Conservation (phyloP, 2,888 invertebrate species). For the Hyposoter dolosus region DNA sequence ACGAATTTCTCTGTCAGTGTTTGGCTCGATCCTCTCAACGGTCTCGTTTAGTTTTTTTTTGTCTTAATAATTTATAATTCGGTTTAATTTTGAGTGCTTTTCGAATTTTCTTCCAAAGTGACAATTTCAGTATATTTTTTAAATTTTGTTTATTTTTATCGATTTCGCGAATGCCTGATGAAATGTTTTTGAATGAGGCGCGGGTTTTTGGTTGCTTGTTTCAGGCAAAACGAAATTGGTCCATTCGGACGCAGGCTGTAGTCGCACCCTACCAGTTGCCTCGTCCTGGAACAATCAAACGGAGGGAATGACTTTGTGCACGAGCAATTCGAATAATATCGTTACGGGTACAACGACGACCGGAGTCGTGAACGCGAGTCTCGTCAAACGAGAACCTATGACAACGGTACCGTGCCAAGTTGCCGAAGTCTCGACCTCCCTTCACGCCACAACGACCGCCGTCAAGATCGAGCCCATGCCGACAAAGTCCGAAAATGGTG, state of each 20-base stretch:
- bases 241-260: slow-evolving; percentile 88
- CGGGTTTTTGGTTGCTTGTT: slow-evolving; percentile 41
- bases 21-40: not conserved
- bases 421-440: slow-evolving; percentile 86
- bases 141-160: not conserved
- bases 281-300: slow-evolving; percentile 86
- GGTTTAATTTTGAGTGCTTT: not conserved
- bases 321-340: slow-evolving; percentile 68
- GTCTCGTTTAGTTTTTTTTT: not conserved
- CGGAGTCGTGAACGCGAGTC: slow-evolving; percentile 85
- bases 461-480: slow-evolving; percentile 89
- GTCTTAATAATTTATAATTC: not conserved
- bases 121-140: not conserved
- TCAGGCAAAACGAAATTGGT: slow-evolving; percentile 81
- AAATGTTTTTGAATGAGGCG: not conserved
- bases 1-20: not conserved
- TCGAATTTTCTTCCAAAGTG: not conserved
- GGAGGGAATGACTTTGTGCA: slow-evolving; percentile 71
- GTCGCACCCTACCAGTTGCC: slow-evolving; percentile 89
- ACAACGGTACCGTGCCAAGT: slow-evolving; percentile 87
- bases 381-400: slow-evolving; percentile 89
- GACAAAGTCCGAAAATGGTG: slow-evolving; percentile 87
- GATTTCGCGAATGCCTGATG: not conserved
- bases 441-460: slow-evolving; percentile 85
- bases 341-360: slow-evolving; percentile 71